These are phyloP conservation scores for Trissolcus basalis DNA, from an alignment of 1,140 invertebrate genomes.

Conservation along the genomic window DNA sequence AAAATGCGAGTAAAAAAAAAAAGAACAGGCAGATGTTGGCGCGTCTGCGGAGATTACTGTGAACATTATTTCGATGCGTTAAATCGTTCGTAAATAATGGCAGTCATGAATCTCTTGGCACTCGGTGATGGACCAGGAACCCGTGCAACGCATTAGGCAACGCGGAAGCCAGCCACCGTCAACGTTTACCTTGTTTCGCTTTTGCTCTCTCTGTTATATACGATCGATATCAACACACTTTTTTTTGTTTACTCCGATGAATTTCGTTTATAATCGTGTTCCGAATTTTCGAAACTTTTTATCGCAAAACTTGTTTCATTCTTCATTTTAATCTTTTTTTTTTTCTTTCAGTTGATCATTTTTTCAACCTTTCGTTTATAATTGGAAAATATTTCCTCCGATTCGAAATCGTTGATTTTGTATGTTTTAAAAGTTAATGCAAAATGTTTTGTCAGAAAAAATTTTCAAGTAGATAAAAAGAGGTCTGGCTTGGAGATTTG, in stretches of 20 bases:
- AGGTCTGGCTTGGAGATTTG: no score
- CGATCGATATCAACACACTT: constrained; percentile 13
- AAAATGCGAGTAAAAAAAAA: constrained; percentile 9
- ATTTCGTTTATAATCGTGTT: background rate
- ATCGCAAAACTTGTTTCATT: no score
- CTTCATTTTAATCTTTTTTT: no score
- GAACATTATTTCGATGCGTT: constrained; percentile 62
- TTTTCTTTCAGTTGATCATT: no score
- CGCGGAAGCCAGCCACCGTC: constrained; percentile 12
- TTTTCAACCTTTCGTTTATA: no score
- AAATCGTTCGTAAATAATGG: constrained; percentile 66
- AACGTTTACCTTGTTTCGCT: constrained; percentile 35
- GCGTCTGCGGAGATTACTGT: constrained; percentile 45
- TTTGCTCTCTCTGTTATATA: constrained; percentile 5
- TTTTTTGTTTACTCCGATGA: background rate
- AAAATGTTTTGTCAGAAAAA: no score
- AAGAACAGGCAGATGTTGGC: constrained; percentile 20
- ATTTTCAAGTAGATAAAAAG: no score
- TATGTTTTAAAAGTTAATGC: no score
- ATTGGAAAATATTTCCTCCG: no score
- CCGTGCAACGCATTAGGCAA: constrained; percentile 47
- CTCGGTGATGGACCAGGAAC: constrained; percentile 45
- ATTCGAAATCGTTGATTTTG: no score
- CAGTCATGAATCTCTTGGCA: constrained; percentile 58
- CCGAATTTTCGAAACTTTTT: no score